Percentiles rank a stretch among this genome's conserved stretches.
phyloP scores from a whole-genome alignment of 92 coral and sea anemone genomes.

The Epizoanthus scotinus region DNA sequence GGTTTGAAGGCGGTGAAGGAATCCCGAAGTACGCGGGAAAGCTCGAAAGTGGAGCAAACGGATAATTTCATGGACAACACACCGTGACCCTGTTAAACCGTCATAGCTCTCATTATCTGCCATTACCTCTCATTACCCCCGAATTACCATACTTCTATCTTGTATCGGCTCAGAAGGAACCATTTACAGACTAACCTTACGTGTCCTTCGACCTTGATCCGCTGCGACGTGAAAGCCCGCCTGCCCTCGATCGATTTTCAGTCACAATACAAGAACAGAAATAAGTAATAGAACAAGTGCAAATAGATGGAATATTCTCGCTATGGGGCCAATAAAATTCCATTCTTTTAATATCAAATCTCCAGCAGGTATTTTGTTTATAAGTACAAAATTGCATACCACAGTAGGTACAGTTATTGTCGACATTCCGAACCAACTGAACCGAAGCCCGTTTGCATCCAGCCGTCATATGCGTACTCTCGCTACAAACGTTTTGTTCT shows the following conservation, averaged over 20 bases:
- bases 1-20: too few species aligned
- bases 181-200: too few species aligned
- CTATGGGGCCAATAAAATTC: constrained; percentile 16
- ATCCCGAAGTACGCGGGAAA: too few species aligned
- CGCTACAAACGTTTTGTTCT: too few species aligned
- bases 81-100: neutral
- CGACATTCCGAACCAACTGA: too few species aligned
- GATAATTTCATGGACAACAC: neutral
- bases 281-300: neutral
- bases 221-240: neutral
- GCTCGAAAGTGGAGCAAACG: too few species aligned
- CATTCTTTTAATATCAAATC: constrained; percentile 1
- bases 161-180: neutral
- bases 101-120: neutral
- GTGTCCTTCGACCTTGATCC: too few species aligned
- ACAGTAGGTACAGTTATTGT: too few species aligned
- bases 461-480: too few species aligned
- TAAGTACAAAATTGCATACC: neutral
- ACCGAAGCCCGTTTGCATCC: too few species aligned
- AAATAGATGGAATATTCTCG: constrained; percentile 23
- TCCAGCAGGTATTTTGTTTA: neutral
- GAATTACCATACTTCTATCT: too few species aligned
- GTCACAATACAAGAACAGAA: neutral
- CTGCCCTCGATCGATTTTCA: neutral
- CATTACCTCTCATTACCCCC: too few species aligned